Evolutionary conservation across 1,140 invertebrate genomes (phyloP).

Genomic region (Glossosoma conforme): DNA sequence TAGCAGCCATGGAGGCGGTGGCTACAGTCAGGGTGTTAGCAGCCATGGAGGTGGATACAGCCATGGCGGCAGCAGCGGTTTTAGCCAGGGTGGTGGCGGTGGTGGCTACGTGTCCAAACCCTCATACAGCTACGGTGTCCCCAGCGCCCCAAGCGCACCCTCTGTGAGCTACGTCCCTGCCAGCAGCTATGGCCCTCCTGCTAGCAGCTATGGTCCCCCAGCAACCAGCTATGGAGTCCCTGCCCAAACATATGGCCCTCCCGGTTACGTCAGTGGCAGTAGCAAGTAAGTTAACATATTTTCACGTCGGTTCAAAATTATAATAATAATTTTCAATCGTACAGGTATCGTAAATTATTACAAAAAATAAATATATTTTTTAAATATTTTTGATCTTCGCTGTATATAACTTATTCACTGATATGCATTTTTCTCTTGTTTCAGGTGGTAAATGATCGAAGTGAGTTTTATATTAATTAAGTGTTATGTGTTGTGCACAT

Average conservation of each 20-base stretch:
- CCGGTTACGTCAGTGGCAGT: conserved; percentile 4
- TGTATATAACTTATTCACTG: background rate
- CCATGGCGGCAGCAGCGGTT: background rate
- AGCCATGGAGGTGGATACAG: conserved; percentile 10
- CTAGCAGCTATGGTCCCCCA: conserved; percentile 1
- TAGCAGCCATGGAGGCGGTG: background rate
- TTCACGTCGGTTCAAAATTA: no score
- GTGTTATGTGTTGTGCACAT: conserved; percentile 21
- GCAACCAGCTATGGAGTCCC: background rate
- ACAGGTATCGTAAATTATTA: no score
- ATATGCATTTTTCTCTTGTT: conserved; percentile 11
- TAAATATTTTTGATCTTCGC: conserved; percentile 1
- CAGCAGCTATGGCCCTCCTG: background rate
- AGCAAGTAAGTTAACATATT: no score
- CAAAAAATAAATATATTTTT: background rate
- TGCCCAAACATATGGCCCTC: conserved; percentile 5
- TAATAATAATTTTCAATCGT: no score
- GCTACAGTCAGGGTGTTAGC: background rate
- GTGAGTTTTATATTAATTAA: conserved; percentile 1
- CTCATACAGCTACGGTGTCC: background rate
- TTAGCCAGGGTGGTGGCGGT: background rate
- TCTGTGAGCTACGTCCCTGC: background rate
- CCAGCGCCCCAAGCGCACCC: no score
- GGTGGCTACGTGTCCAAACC: background rate
- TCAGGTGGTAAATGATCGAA: conserved; percentile 11